Evolutionary conservation across 2,888 invertebrate species (phyloP).

Genomic region (Drosophila anomalata): DNA sequence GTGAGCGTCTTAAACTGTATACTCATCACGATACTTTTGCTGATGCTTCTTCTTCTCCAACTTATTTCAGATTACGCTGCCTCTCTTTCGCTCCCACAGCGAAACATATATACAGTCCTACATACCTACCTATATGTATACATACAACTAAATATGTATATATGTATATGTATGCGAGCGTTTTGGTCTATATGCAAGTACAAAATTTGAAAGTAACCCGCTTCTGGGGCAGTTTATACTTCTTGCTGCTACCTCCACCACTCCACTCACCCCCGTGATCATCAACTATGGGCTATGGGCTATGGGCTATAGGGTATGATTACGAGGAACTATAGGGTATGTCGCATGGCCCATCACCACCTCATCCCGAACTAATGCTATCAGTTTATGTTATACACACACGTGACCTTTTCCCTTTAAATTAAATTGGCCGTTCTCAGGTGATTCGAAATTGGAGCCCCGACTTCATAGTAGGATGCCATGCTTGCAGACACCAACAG

Average conservation of each 20-base stretch:
- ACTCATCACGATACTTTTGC: conserved; percentile 76
- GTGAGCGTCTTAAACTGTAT: conserved; percentile 73
- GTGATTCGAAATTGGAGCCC: neutral
- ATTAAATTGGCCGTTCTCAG: conserved; percentile 17
- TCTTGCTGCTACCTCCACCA: conserved; percentile 7
- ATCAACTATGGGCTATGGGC: conserved; percentile 49
- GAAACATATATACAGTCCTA: conserved; percentile 43
- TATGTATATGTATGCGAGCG: conserved; percentile 45
- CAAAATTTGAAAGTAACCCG: conserved; percentile 78
- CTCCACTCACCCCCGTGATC: conserved; percentile 71
- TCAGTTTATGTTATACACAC: conserved; percentile 73
- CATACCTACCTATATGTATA: conserved; percentile 45
- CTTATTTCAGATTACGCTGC: conserved; percentile 75
- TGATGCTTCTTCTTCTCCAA: conserved; percentile 75
- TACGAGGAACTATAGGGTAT: conserved; percentile 5
- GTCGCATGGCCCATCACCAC: conserved; percentile 43
- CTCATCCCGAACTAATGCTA: conserved; percentile 41
- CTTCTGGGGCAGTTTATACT: conserved; percentile 51
- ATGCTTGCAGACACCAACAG: neutral
- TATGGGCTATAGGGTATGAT: conserved; percentile 27
- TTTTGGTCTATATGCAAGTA: conserved; percentile 79
- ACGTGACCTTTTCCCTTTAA: conserved; percentile 68
- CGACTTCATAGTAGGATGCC: neutral
- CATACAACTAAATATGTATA: conserved; percentile 49
- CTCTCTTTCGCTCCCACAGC: conserved; percentile 65